These are phyloP conservation scores for Laticauda laticaudata DNA, from an alignment of 2,113 vertebrate genomes.

Conservation along the genomic window DNA sequence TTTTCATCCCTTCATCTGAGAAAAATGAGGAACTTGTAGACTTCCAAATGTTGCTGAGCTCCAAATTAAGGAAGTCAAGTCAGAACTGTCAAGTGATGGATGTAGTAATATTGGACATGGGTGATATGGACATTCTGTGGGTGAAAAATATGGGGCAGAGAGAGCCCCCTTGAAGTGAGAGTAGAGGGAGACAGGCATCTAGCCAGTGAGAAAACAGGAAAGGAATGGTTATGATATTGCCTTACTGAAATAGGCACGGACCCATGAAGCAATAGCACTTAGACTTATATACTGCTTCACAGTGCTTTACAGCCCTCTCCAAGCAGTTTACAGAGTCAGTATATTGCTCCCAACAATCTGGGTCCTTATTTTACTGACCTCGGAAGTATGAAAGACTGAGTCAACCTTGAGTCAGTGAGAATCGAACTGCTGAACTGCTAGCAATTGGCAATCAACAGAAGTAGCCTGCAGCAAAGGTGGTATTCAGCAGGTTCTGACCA, in stretches of 20 bases:
- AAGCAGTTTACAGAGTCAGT: too few species aligned
- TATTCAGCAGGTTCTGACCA: too few species aligned
- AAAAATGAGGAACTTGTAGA: neutral
- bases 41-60: neutral
- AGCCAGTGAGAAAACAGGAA: neutral
- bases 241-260: neutral
- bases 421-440: too few species aligned
- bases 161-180: neutral
- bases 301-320: too few species aligned
- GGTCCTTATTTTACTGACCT: too few species aligned
- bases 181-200: neutral
- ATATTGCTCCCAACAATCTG: too few species aligned
- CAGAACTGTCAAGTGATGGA: neutral
- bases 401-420: too few species aligned
- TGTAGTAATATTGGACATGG: neutral
- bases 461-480: too few species aligned
- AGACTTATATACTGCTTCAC: too few species aligned
- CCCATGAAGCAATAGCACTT: neutral
- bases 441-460: too few species aligned
- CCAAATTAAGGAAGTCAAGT: neutral
- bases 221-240: neutral
- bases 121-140: neutral
- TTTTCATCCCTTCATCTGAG: neutral
- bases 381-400: too few species aligned
- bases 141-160: neutral